phyloP scores from a whole-genome alignment of 2,113 vertebrate species.

The Channa argus region DNA sequence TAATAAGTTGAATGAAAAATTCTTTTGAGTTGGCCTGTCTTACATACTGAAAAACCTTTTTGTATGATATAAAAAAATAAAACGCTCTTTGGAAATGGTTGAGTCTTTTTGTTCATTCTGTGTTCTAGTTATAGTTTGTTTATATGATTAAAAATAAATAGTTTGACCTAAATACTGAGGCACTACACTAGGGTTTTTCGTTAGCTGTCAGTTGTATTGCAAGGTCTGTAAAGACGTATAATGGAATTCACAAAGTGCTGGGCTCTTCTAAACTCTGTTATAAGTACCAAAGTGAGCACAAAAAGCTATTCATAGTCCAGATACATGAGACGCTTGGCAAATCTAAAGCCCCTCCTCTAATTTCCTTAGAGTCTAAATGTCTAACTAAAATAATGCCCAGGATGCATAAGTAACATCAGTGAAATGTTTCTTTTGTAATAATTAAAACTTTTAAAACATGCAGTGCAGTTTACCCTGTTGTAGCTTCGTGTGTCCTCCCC shows the following conservation, averaged over 20 bases:
- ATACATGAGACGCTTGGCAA: slow-evolving; percentile 67
- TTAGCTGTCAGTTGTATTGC: slow-evolving; percentile 27
- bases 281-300: slow-evolving; percentile 59
- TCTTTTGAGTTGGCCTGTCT: too few species aligned
- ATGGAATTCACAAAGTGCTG: slow-evolving; percentile 44
- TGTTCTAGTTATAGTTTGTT: background rate
- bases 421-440: slow-evolving; percentile 15
- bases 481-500: background rate
- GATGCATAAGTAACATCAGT: slow-evolving; percentile 1
- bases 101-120: background rate
- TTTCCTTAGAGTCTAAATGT: slow-evolving; percentile 33
- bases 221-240: slow-evolving; percentile 22
- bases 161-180: slow-evolving; percentile 13
- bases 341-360: slow-evolving; percentile 28
- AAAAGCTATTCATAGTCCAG: slow-evolving; percentile 69
- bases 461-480: background rate
- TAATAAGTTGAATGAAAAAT: too few species aligned
- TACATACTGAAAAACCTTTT: too few species aligned
- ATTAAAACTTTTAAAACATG: slow-evolving; percentile 15
- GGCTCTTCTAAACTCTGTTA: slow-evolving; percentile 40
- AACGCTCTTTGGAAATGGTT: background rate
- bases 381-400: background rate
- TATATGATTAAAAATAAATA: background rate
- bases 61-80: too few species aligned
- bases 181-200: slow-evolving; percentile 18